phyloP scores from a whole-genome alignment of 1,140 invertebrate species.

The Mercenaria mercenaria region DNA sequence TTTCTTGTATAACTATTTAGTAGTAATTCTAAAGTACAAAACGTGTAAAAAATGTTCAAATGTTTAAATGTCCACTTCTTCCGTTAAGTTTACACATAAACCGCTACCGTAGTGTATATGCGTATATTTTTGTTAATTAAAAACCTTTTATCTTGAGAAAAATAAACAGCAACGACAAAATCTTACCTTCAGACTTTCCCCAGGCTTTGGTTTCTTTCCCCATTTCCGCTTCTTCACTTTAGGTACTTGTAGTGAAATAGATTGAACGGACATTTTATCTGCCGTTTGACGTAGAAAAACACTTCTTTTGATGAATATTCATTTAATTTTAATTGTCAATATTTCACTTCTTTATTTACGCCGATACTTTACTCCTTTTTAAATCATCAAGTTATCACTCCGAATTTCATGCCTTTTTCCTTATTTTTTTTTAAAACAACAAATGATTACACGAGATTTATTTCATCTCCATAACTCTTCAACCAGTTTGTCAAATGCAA shows the following conservation, averaged over 20 bases:
- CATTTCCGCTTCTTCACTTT: conserved; percentile 54
- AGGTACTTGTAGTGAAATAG: conserved; percentile 48
- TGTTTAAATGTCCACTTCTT: no score
- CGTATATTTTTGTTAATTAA: no score
- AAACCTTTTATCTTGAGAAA: no score
- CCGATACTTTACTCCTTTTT: neutral
- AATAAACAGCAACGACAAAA: no score
- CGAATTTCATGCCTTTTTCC: neutral
- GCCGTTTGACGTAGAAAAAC: neutral
- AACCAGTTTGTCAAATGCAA: neutral
- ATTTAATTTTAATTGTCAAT: neutral
- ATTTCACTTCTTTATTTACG: neutral
- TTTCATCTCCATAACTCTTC: neutral
- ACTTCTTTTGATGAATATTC: neutral
- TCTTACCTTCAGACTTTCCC: conserved; percentile 54
- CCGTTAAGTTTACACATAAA: no score
- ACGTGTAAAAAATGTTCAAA: no score
- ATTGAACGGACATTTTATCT: conserved; percentile 38
- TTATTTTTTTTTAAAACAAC: no score
- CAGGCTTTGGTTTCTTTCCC: conserved; percentile 54
- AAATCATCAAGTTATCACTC: neutral
- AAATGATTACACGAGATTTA: neutral
- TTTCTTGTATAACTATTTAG: no score
- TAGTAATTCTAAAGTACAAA: no score
- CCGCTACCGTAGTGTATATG: no score